phyloP scores from a whole-genome alignment of 2,113 vertebrate genomes.

The Camelus dromedarius region DNA sequence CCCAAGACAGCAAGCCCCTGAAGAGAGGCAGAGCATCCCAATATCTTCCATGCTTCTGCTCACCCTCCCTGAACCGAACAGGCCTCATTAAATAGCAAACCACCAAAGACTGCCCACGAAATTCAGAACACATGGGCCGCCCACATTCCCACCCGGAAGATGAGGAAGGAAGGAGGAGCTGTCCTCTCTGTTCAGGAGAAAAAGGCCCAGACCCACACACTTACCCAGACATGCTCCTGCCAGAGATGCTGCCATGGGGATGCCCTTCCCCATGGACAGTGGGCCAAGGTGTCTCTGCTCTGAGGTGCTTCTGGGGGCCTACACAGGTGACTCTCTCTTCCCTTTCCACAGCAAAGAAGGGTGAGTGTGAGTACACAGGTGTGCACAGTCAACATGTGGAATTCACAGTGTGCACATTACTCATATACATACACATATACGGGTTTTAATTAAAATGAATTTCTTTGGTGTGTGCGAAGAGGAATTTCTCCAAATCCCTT shows the following conservation, averaged over 20 bases:
- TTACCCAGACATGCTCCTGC: neutral
- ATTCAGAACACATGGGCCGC: neutral
- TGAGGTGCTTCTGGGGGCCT: neutral
- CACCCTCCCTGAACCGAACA: neutral
- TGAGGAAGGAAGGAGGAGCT: neutral
- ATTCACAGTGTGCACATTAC: neutral
- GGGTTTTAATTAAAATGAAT: slow-evolving; percentile 50
- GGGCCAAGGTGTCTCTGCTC: neutral
- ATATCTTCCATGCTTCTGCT: neutral
- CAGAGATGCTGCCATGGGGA: rapidly evolving
- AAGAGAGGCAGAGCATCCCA: neutral
- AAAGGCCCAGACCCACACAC: neutral
- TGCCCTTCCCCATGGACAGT: neutral
- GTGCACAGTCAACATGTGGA: neutral
- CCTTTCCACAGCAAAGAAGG: neutral
- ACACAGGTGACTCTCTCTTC: neutral
- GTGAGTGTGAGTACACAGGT: neutral
- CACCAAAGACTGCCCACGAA: neutral
- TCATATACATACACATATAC: neutral
- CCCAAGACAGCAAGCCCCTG: neutral
- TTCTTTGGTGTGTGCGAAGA: slow-evolving; percentile 56
- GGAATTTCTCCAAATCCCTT: slow-evolving; percentile 56
- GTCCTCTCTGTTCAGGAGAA: neutral
- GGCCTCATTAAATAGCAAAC: neutral
- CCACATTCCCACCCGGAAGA: neutral